phyloP scores from a whole-genome alignment of 2,113 vertebrate species.

The Petromus typicus region DNA sequence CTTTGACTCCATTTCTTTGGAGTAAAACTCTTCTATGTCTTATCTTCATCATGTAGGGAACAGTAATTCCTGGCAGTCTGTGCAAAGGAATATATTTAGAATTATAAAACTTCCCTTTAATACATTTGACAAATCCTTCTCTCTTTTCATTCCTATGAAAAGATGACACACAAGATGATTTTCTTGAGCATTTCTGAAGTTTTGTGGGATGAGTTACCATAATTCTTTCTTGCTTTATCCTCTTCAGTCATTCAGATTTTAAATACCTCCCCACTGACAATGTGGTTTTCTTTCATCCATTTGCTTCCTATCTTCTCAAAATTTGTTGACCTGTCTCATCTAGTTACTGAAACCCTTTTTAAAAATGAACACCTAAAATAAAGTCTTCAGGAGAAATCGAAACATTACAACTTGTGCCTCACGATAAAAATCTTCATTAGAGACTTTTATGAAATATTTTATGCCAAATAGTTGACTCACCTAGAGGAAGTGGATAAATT shows the following conservation, averaged over 20 bases:
- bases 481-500: not conserved
- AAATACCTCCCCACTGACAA: not conserved
- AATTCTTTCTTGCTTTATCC: not conserved
- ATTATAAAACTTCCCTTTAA: not conserved
- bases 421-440: not conserved
- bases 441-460: not conserved
- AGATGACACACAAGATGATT: not conserved
- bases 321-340: not conserved
- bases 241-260: not conserved
- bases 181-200: not conserved
- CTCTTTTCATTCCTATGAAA: not conserved
- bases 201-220: not conserved
- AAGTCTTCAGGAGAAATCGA: not conserved
- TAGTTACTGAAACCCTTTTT: not conserved
- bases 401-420: not conserved
- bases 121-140: not conserved
- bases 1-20: not conserved
- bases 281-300: not conserved
- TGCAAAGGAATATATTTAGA: not conserved
- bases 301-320: not conserved
- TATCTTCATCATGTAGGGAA: not conserved
- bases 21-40: not conserved
- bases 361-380: not conserved
- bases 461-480: not conserved
- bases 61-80: not conserved